phyloP scores from a whole-genome alignment of 2,113 vertebrate species.

The Cheirogaleus medius region DNA sequence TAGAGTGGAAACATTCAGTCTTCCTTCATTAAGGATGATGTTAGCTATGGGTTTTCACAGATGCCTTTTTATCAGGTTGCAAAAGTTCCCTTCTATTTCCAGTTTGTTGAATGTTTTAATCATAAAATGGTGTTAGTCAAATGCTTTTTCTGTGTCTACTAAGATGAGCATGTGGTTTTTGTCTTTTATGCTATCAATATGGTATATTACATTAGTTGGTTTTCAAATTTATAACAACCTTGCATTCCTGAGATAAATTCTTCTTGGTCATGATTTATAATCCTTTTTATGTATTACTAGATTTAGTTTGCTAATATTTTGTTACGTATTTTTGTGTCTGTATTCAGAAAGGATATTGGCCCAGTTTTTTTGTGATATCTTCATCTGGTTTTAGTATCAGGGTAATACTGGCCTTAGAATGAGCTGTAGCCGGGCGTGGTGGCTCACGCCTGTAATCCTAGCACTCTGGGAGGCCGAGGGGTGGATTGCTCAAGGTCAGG shows the following conservation, averaged over 20 bases:
- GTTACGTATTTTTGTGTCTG: neutral
- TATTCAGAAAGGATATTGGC: neutral
- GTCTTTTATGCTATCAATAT: neutral
- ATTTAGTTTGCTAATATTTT: neutral
- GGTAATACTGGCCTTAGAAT: neutral
- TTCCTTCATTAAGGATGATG: neutral
- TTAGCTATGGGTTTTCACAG: neutral
- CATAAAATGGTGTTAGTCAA: neutral
- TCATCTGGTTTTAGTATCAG: neutral
- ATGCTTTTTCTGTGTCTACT: neutral
- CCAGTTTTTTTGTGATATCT: neutral
- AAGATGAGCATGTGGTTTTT: neutral
- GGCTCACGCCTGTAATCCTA: too few species aligned
- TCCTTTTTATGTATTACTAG: neutral
- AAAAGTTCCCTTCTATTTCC: neutral
- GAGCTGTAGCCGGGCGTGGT: too few species aligned
- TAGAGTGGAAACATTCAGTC: neutral
- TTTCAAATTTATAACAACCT: neutral
- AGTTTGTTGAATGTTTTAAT: neutral
- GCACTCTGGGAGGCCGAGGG: too few species aligned
- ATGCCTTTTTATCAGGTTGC: neutral
- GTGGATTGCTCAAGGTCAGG: too few species aligned
- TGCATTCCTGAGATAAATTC: neutral
- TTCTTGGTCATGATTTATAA: neutral
- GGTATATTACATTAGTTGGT: neutral